Conservation (phyloP, 2,888 invertebrate species). For the Lycia hirtaria region DNA sequence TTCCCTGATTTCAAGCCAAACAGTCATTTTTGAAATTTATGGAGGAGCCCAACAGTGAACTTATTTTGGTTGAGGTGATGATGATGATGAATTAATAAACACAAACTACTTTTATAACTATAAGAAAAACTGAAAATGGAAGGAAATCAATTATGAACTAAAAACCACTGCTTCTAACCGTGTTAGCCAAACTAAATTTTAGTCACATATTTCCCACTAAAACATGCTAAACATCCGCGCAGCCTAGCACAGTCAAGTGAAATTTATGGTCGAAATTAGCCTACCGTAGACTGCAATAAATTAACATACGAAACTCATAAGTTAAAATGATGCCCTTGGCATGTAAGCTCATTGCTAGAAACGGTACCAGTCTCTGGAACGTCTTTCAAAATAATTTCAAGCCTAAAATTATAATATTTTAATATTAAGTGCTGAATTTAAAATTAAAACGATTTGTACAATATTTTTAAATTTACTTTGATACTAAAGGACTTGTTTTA, state of each 20-base stretch:
- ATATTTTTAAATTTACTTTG: too few relatives aligned
- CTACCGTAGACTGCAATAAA: slow-evolving; percentile 76
- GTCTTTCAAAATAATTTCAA: neutral
- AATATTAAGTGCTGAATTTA: too few relatives aligned
- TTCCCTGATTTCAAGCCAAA: too few relatives aligned
- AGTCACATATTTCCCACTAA: slow-evolving; percentile 61
- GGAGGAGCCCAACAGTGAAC: too few relatives aligned
- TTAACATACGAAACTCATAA: slow-evolving; percentile 82
- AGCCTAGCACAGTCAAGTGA: slow-evolving; percentile 70
- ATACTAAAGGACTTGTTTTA: too few relatives aligned
- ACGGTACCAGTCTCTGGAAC: slow-evolving; percentile 32
- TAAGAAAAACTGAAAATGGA: too few relatives aligned
- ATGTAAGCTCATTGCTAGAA: slow-evolving; percentile 41
- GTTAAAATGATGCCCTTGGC: slow-evolving; percentile 64
- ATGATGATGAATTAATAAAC: too few relatives aligned
- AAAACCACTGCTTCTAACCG: neutral
- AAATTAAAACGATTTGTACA: too few relatives aligned
- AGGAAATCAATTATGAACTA: too few relatives aligned
- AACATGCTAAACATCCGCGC: slow-evolving; percentile 64
- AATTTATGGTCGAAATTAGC: slow-evolving; percentile 82
- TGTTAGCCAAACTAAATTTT: slow-evolving; percentile 32
- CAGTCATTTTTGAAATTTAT: too few relatives aligned
- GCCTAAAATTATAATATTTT: neutral
- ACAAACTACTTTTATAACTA: too few relatives aligned
- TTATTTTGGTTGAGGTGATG: too few relatives aligned